phyloP scores from a whole-genome alignment of 2,797 vertebrate genomes.

The Megalops cyprinoides region DNA sequence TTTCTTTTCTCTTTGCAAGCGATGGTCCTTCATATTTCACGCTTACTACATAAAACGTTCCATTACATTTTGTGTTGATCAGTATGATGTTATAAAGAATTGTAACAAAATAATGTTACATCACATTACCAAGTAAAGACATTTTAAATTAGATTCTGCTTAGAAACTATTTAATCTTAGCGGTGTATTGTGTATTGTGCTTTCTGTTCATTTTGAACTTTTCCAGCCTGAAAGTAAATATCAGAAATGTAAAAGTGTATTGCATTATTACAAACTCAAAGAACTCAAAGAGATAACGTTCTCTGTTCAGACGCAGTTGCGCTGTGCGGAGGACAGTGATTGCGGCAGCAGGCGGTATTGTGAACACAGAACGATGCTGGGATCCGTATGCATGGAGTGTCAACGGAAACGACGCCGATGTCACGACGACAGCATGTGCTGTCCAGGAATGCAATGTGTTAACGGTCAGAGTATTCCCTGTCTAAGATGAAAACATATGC shows the following conservation, averaged over 20 bases:
- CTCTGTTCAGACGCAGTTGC: not conserved
- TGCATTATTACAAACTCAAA: too few species aligned
- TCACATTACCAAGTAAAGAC: too few species aligned
- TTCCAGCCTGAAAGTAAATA: too few species aligned
- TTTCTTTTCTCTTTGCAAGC: not conserved
- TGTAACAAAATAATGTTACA: too few species aligned
- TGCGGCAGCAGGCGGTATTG: conserved; percentile 28
- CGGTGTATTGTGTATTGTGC: too few species aligned
- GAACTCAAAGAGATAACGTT: not conserved
- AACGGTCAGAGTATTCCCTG: conserved; percentile 22
- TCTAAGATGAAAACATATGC: not conserved
- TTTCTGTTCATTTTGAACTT: too few species aligned
- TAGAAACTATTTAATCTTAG: not conserved
- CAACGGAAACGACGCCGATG: conserved; percentile 18
- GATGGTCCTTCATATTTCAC: not conserved
- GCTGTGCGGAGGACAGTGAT: conserved; percentile 1
- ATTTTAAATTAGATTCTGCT: too few species aligned
- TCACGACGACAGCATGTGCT: conserved; percentile 31
- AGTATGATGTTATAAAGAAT: too few species aligned
- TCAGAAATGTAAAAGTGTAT: too few species aligned
- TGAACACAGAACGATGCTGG: not conserved
- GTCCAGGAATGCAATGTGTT: conserved; percentile 27
- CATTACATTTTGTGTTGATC: too few species aligned
- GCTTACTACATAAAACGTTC: not conserved
- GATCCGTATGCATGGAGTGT: conserved; percentile 26